phyloP scores from a whole-genome alignment of 2,113 vertebrate genomes.

The Turnix velox region DNA sequence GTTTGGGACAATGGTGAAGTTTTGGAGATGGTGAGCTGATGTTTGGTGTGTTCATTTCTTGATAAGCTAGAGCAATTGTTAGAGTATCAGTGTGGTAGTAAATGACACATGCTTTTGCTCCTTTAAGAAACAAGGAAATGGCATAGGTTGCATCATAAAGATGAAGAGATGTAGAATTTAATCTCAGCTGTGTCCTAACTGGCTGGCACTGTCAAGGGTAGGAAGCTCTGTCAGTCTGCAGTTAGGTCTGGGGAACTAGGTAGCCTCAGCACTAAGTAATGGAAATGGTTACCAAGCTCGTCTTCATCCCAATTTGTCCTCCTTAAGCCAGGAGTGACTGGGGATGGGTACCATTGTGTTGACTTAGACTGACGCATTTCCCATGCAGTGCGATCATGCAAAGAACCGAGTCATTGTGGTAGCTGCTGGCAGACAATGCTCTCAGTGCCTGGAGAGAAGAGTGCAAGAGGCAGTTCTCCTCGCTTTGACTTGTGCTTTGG shows the following conservation, averaged over 20 bases:
- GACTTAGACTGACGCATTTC: background rate
- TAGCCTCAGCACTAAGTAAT: background rate
- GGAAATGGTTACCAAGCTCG: background rate
- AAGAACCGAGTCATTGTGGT: conserved; percentile 5
- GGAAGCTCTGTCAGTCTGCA: background rate
- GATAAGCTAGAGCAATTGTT: background rate
- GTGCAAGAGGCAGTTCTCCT: background rate
- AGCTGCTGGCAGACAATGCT: background rate
- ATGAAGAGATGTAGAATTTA: background rate
- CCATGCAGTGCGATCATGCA: background rate
- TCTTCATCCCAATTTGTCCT: background rate
- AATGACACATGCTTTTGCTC: background rate
- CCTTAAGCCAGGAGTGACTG: background rate
- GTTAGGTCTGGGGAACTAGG: background rate
- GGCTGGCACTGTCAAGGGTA: background rate
- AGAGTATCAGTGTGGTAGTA: background rate
- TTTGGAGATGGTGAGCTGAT: background rate
- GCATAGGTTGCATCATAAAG: background rate
- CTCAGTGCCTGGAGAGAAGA: background rate
- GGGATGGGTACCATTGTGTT: background rate
- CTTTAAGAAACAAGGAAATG: background rate
- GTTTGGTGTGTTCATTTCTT: background rate
- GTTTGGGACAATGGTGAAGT: background rate
- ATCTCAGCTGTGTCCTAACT: background rate
- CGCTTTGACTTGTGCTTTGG: background rate